Evolutionary conservation across 1,140 invertebrate species (phyloP).

Genomic region (Ips typographus): DNA sequence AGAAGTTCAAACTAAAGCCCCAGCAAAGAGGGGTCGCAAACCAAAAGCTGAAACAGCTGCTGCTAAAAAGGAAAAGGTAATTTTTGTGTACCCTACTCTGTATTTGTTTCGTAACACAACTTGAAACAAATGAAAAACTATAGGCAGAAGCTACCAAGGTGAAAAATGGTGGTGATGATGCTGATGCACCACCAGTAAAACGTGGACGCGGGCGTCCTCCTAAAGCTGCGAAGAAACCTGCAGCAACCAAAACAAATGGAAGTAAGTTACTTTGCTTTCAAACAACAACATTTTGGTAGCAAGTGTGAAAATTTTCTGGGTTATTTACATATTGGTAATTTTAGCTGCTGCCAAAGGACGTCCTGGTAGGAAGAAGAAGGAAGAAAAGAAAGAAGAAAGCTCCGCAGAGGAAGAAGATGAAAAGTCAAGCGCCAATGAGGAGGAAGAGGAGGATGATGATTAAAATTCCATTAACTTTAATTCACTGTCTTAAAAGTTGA

Average conservation of each 20-base stretch:
- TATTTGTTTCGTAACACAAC: no score
- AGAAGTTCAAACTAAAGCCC: conserved; percentile 38
- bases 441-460: conserved; percentile 33
- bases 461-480: neutral
- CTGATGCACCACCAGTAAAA: conserved; percentile 35
- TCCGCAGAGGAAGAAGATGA: conserved; percentile 38
- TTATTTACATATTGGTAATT: neutral
- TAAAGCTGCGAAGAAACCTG: conserved; percentile 26
- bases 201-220: conserved; percentile 42
- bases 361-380: conserved; percentile 39
- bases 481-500: neutral
- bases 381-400: conserved; percentile 38
- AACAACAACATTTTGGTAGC: neutral
- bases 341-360: conserved; percentile 15
- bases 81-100: neutral
- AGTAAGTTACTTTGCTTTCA: conserved; percentile 24
- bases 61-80: conserved; percentile 33
- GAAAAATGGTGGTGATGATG: conserved; percentile 32
- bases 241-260: conserved; percentile 37
- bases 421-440: conserved; percentile 36
- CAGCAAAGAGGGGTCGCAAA: conserved; percentile 40
- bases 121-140: no score
- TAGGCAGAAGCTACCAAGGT: conserved; percentile 23
- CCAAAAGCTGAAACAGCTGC: conserved; percentile 36
- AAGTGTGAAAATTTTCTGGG: neutral